Conservation (phyloP, 1,140 invertebrate genomes). For the Carposina sasakii region DNA sequence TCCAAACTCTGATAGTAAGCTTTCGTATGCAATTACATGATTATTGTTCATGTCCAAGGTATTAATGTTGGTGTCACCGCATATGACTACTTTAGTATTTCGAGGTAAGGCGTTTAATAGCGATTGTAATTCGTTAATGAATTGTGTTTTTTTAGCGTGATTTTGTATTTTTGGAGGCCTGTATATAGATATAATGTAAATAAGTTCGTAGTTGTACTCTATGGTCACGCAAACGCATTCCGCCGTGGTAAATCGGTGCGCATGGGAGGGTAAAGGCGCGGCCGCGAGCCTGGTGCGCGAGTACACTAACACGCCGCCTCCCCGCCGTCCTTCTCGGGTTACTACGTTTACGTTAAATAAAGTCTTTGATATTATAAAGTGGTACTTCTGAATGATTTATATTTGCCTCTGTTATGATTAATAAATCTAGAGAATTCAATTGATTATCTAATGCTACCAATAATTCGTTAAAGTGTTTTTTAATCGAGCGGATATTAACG, state of each 20-base stretch:
- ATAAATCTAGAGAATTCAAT: conserved; percentile 1
- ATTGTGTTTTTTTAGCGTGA: neutral
- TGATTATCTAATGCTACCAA: neutral
- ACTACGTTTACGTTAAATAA: neutral
- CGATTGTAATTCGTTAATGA: neutral
- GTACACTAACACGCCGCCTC: conserved; percentile 12
- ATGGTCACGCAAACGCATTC: conserved; percentile 4
- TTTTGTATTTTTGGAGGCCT: conserved; percentile 3
- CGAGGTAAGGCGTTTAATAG: neutral
- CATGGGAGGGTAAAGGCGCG: neutral
- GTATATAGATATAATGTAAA: conserved; percentile 1
- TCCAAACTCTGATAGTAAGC: conserved; percentile 6
- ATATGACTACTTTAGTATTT: conserved; percentile 3
- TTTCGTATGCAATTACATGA: conserved; percentile 7
- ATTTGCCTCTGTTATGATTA: conserved; percentile 17
- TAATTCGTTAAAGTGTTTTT: conserved; percentile 16
- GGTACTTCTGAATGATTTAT: conserved; percentile 8
- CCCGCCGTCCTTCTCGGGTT: conserved; percentile 4
- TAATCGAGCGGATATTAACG: conserved; percentile 11
- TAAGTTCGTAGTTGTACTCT: neutral
- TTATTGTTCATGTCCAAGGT: conserved; percentile 2
- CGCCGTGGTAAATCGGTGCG: neutral
- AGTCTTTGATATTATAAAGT: conserved; percentile 6
- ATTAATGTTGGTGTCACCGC: conserved; percentile 13
- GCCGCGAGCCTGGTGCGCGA: neutral